Conservation (phyloP, 2,797 vertebrate species). For the Sus cebifrons region DNA sequence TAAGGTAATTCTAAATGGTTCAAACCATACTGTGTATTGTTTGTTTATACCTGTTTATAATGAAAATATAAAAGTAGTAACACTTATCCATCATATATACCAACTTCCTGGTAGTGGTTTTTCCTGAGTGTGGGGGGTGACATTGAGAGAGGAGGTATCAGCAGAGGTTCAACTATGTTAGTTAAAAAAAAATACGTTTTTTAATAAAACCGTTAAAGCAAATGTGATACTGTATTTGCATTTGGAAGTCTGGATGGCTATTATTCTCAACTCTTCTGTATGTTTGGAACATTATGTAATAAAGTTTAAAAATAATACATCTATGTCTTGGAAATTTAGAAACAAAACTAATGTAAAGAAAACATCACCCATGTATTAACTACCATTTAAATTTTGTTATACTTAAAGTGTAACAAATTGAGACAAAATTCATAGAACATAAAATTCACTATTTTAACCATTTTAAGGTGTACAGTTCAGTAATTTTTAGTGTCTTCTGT, state of each 20-base stretch:
- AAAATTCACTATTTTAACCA: not conserved
- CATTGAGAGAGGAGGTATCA: not conserved
- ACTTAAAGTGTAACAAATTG: not conserved
- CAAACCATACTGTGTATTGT: not conserved
- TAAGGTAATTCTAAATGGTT: not conserved
- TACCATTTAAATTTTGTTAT: not conserved
- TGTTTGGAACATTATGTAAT: not conserved
- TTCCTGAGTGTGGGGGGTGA: not conserved
- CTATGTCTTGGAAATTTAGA: not conserved
- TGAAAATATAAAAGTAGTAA: not conserved
- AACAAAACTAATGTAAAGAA: not conserved
- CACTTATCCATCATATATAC: not conserved
- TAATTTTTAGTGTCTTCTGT: not conserved
- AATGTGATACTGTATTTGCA: not conserved
- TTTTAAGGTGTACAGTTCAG: not conserved
- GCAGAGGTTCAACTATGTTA: not conserved
- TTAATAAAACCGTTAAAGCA: not conserved
- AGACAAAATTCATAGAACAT: not conserved
- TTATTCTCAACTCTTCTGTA: not conserved
- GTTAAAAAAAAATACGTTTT: not conserved
- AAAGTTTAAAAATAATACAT: not conserved
- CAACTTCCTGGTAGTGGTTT: not conserved
- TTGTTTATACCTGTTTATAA: conserved; percentile 40
- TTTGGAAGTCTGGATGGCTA: not conserved
- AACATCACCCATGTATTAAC: not conserved